These are phyloP conservation scores for Helogale parvula DNA, from an alignment of 2,113 vertebrate genomes.

Conservation along the genomic window DNA sequence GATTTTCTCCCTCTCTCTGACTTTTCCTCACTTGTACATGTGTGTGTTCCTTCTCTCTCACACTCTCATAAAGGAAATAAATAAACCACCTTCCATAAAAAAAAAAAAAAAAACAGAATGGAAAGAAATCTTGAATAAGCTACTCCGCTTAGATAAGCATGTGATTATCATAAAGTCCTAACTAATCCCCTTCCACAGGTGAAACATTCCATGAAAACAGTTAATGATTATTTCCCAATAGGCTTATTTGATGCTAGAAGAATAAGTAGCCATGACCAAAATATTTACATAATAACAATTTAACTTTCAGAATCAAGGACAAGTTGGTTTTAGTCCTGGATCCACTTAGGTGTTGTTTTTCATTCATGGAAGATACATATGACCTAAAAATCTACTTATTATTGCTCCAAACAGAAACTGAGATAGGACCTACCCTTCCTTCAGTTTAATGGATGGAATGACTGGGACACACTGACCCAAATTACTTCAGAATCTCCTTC, in stretches of 20 bases:
- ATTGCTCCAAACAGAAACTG: neutral
- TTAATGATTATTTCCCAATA: neutral
- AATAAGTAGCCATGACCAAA: neutral
- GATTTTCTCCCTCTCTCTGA: too few relatives aligned
- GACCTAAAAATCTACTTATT: neutral
- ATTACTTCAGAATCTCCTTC: neutral
- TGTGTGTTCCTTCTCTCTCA: too few relatives aligned
- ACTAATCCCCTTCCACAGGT: neutral
- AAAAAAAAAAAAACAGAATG: neutral
- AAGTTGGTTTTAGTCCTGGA: neutral
- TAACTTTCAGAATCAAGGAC: neutral
- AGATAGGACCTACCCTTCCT: neutral
- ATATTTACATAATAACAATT: neutral
- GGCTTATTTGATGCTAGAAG: neutral
- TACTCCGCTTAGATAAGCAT: neutral
- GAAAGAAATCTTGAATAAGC: neutral
- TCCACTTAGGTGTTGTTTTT: neutral
- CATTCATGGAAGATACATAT: neutral
- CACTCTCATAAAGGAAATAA: too few relatives aligned
- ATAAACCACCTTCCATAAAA: too few relatives aligned
- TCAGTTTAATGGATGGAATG: too few relatives aligned
- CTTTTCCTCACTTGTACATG: too few relatives aligned
- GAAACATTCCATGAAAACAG: neutral
- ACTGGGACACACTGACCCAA: neutral
- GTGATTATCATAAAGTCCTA: neutral